Evolutionary conservation across 2,888 invertebrate genomes (phyloP), one percentile per base, ranked within the genome.

Genomic region (Andricus quercusramuli): DNA sequence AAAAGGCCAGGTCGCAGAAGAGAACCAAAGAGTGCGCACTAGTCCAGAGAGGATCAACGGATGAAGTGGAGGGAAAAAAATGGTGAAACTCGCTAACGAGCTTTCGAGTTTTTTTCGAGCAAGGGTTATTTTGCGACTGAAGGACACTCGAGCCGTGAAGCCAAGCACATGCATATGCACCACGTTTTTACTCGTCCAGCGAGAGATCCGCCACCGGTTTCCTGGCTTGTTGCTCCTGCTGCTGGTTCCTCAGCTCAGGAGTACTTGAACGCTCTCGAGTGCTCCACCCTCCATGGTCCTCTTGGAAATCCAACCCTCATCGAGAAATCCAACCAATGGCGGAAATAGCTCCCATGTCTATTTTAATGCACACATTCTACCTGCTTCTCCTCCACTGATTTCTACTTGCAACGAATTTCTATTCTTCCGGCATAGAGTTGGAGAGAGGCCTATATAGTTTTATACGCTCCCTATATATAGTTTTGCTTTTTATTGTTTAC

Each of bases 11-110:
- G 51, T 51, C 29, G 44, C 47, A 70, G 44, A 70, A 70, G 47
- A 70, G 70, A 70, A 56, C 37, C 74, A n/a, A 74, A 74, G 74
- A 70, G 70, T 70, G 51, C 70, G 51, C 62, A 84, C 83, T 74
- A 82, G 78, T 79, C 81, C 80, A 80, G 85, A 85, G 86, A 84
- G 85, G 86, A 82, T 81, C 84, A 83, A 82, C 85, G 82, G 81
- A 77, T 64, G 80, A 81, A 80, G 79, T 77, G 83, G 56, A 64
- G 74, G 74, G 79, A 62, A 85, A 86, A 90, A 89, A 89, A 89
- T 88, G 86, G 89, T 86, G 89, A 90, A 90, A 87, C 87, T 90
- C 89, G 85, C 89, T 91, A 91, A 91, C 90, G 88, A 91, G 90
- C 91, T 91, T 91, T 90, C 88, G 88, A 89, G 88, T 84, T 87